Base-by-base conservation (phyloP, 2,888 invertebrate species). In the Rotaria macrura region DNA sequence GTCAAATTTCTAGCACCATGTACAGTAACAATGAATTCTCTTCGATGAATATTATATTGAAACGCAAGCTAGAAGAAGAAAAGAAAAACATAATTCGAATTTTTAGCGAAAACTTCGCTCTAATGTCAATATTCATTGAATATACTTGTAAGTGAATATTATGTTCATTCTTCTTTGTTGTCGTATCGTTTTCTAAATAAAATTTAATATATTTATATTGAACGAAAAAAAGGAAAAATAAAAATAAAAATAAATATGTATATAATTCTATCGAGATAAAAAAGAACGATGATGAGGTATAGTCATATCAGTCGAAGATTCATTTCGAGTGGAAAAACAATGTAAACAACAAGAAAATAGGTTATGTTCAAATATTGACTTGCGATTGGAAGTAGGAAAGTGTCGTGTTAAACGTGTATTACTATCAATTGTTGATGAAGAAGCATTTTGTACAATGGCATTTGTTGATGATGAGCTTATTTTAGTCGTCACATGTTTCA, bases 1-100 rank as follows among this genome's bases (percentile, higher is more conserved):
- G 43, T 25, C 25, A 79, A n/a, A 43, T 79, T 43, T 79, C 43
- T 79, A 79, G 79, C 79, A 79, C 79, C 79, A n/a, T 79, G 43
- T 43, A 79, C 79, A 20, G 43, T 43, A 43, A 79, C 43, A 43
- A 25, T 43, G 25, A 79, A 79, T 79, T 79, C 79, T 79, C n/a
- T 40, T 43, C 43, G 79, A 43, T 43, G 79, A 43, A 14, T 43
- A 43, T 79, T 25, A 79, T 79, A 79, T 79, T 79, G 43, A 79
- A 79, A 79, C 12, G 43, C 20, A 79, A 79, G 79, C 79, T 79
- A 79, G 34, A 65, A 5, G 6, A n/a, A 79, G 43, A 65, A 29
- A 79, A 4, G 17, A 79, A 43, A n/a, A 10, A 79, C n/a, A n/a
- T n/a, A n/a, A n/a, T n/a, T n/a, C n/a, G n/a, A n/a, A n/a, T n/a